Percentiles rank a stretch among this genome's conserved stretches.
Evolutionary conservation across 2,888 invertebrate genomes (phyloP).

Genomic region (Ormyrus pomaceus): DNA sequence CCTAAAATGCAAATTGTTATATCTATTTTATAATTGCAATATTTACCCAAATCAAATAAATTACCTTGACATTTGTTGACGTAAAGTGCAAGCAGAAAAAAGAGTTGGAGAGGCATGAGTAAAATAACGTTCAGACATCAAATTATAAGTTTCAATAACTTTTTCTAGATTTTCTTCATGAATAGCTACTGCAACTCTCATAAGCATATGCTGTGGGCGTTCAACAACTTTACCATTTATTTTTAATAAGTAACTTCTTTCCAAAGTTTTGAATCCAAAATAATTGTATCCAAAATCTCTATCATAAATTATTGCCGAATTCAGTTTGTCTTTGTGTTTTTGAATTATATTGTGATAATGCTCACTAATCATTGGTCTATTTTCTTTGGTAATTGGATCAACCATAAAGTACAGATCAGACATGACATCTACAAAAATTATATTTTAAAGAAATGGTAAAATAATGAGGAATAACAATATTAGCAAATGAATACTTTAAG

Average conservation of each 20-base stretch:
- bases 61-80: conserved; percentile 92
- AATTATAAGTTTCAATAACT: conserved; percentile 96
- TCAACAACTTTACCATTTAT: conserved; percentile 95
- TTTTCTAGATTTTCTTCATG: conserved; percentile 95
- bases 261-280: conserved; percentile 99
- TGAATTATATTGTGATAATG: conserved; percentile 88
- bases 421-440: conserved; percentile 88
- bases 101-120: conserved; percentile 99
- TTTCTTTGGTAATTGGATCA: conserved; percentile 84
- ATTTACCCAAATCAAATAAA: conserved; percentile 13
- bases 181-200: conserved; percentile 97
- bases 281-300: conserved; percentile 98
- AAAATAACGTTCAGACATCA: conserved; percentile 95
- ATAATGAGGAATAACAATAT: not conserved
- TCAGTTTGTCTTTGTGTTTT: conserved; percentile 91
- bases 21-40: conserved; percentile 8
- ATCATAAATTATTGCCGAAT: conserved; percentile 97
- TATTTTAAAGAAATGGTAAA: conserved; percentile 1
- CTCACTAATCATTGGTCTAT: conserved; percentile 91
- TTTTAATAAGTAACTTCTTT: conserved; percentile 95
- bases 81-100: conserved; percentile 94
- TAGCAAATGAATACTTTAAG: not conserved
- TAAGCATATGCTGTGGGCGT: conserved; percentile 98
- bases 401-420: conserved; percentile 87
- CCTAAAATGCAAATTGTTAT: conserved; percentile 3